Base-by-base conservation (phyloP, 2,888 invertebrate species). In the Prosapia bicincta region DNA sequence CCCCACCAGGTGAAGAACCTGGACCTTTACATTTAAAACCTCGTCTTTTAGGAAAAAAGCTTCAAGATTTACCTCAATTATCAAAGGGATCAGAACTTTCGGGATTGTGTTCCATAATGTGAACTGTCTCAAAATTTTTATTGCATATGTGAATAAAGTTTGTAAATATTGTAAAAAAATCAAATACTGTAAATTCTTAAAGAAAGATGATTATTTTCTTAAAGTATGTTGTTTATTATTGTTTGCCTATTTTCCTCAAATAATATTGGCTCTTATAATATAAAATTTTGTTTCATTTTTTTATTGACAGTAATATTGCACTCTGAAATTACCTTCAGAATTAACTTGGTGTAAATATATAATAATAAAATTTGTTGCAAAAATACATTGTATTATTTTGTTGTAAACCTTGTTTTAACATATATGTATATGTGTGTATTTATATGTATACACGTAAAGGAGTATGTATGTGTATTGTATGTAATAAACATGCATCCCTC, bases 91-190 rank as follows among this genome's bases (percentile, higher is more conserved):
- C 88, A 78, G 96, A 96, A 83, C 87, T 94, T 24, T 95, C 96
- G 0, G 96, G 94, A 30, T 87, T 96, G 81, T 96, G 96, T 86
- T 91, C 93, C 71, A 93, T 96, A 81, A 94, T 94, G 94, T 94
- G 88, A 89, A 75, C 72, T 77, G 75, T 66, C 65, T 68, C 25
- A 30, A 69, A 69, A 69, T 69, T 20, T 66, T 3, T 65, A n/a
- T 26, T 26, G 15, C 25, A 26, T 67, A 26, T 25, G 26, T 66
- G 5, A 67, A 67, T 67, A 67, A 25, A 66, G n/a, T 67, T 13
- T 26, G 67, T 26, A 26, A 1, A 67, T 67, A 67, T 67, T 26
- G 26, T 26, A 67, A 67, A 26, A 25, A 25, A 26, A 30, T 30
- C 9, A 30, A 30, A 30, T 26, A 23, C 10, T 69, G 69, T 69